Conservation (phyloP, 2,888 invertebrate species). For the Catocala sponsa region DNA sequence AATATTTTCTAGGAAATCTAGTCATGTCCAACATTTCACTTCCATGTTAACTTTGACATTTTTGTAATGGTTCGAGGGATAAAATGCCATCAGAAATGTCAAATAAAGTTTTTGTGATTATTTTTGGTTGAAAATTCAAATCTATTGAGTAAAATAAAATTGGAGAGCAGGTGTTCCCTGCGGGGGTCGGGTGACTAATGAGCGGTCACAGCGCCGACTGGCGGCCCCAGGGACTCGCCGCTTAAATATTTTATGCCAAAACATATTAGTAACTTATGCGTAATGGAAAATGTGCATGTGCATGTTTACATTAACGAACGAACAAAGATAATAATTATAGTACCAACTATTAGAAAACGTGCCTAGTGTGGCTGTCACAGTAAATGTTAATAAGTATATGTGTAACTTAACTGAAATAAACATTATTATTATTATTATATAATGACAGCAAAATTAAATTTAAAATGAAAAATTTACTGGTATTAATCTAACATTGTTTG, state of each 20-base stretch:
- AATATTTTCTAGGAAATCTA: background rate
- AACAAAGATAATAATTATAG: too few species aligned
- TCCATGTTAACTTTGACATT: conserved; percentile 1
- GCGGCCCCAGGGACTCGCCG: conserved; percentile 52
- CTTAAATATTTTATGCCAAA: conserved; percentile 58
- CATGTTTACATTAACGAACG: too few species aligned
- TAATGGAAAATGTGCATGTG: conserved; percentile 27
- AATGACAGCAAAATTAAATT: too few species aligned
- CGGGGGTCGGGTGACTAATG: conserved; percentile 67
- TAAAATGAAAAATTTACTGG: too few species aligned
- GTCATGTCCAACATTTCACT: background rate
- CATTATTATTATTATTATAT: too few species aligned
- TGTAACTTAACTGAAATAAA: too few species aligned
- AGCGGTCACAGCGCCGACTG: conserved; percentile 70
- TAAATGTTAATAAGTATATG: too few species aligned
- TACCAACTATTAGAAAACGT: too few species aligned
- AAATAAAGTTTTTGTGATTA: conserved; percentile 58
- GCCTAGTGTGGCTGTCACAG: too few species aligned
- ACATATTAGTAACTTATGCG: conserved; percentile 46
- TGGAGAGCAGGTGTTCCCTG: conserved; percentile 64
- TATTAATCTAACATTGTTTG: too few species aligned
- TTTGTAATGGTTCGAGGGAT: conserved; percentile 16
- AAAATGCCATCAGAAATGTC: conserved; percentile 37
- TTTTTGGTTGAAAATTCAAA: conserved; percentile 60
- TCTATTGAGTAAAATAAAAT: conserved; percentile 59